These are phyloP conservation scores for Hirudo medicinalis DNA, from an alignment of 1,140 invertebrate genomes.

Conservation along the genomic window DNA sequence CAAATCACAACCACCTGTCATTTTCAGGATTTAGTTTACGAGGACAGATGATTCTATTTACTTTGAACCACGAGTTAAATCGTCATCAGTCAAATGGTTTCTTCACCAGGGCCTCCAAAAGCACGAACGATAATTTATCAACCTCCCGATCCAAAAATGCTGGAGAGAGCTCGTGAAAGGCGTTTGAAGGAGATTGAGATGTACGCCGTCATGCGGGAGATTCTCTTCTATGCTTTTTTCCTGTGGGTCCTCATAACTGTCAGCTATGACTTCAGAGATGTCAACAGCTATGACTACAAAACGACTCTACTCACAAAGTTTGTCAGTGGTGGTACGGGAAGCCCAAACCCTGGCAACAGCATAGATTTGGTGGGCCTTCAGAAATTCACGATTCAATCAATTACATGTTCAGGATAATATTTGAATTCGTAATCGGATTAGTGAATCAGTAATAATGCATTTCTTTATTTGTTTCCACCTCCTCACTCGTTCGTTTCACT, in stretches of 20 bases:
- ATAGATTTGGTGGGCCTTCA: constrained; percentile 7
- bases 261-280: constrained; percentile 41
- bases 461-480: no score
- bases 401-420: no score
- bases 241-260: constrained; percentile 43
- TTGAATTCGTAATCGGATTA: no score
- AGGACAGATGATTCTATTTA: no score
- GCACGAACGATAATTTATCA: constrained; percentile 32
- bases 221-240: constrained; percentile 43
- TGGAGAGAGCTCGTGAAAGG: constrained; percentile 38
- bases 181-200: constrained; percentile 44
- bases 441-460: no score
- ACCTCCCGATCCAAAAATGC: constrained; percentile 35
- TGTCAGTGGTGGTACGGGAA: constrained; percentile 31
- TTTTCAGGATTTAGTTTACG: no score
- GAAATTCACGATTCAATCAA: no score
- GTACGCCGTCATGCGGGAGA: constrained; percentile 42
- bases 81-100: not conserved
- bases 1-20: no score
- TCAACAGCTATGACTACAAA: constrained; percentile 39
- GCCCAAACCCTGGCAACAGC: constrained; percentile 8
- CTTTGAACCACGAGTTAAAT: no score
- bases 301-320: constrained; percentile 41
- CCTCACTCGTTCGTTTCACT: no score
- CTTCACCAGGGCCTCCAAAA: constrained; percentile 23